Evolutionary conservation across 2,888 invertebrate species (phyloP).

Genomic region (Petrophora chlorosata): DNA sequence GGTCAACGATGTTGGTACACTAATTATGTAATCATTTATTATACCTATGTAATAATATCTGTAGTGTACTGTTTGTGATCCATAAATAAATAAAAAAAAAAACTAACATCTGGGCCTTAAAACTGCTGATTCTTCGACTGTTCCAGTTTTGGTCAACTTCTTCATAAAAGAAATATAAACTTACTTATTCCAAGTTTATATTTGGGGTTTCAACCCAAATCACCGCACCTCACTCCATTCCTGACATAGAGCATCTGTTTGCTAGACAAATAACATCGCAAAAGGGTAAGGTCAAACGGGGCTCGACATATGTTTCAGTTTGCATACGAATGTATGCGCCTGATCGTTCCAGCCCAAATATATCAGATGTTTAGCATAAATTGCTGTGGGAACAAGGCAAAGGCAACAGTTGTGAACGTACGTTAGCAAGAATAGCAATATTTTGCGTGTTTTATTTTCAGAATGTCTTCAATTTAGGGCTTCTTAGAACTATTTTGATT

Average conservation of each 20-base stretch:
- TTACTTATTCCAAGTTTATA: too few species aligned
- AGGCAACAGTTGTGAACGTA: slow-evolving; percentile 38
- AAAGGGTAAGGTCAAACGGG: slow-evolving; percentile 50
- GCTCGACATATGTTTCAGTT: slow-evolving; percentile 58
- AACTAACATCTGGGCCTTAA: too few species aligned
- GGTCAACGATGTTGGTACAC: too few species aligned
- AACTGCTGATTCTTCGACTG: too few species aligned
- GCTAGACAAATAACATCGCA: slow-evolving; percentile 33
- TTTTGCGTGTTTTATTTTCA: slow-evolving; percentile 21
- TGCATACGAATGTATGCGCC: slow-evolving; percentile 64
- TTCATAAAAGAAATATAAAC: too few species aligned
- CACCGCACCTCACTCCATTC: too few species aligned
- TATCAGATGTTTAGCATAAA: slow-evolving; percentile 70
- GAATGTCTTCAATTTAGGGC: slow-evolving; percentile 2
- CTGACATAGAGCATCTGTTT: slow-evolving; percentile 21
- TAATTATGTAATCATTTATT: too few species aligned
- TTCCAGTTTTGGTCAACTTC: too few species aligned
- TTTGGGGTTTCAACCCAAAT: too few species aligned
- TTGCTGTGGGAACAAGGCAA: slow-evolving; percentile 57
- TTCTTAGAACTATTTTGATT: background rate
- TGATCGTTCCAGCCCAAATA: slow-evolving; percentile 62
- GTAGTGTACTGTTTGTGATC: too few species aligned
- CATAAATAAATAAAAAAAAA: too few species aligned
- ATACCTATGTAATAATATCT: too few species aligned
- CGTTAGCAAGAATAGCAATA: slow-evolving; percentile 30